These are phyloP conservation scores for Harpegnathos saltator DNA, from an alignment of 1,140 invertebrate genomes.

Conservation along the genomic window DNA sequence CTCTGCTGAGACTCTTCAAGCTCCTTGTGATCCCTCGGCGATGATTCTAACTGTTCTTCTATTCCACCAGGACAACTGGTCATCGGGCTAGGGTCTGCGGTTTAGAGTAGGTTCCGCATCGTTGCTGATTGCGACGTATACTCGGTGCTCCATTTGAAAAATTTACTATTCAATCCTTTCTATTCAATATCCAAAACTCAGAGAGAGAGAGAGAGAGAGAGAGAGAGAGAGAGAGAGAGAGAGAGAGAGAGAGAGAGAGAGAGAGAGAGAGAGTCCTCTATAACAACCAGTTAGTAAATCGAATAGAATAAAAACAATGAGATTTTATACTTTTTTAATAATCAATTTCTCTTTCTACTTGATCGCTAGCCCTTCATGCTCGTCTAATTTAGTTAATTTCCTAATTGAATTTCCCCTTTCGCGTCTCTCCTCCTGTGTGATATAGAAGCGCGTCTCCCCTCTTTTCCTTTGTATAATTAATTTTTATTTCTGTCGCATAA, in stretches of 20 bases:
- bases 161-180: neutral
- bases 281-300: constrained; percentile 7
- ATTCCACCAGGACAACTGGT: neutral
- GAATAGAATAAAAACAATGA: neutral
- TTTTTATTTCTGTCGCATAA: neutral
- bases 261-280: neutral
- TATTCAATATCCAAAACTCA: constrained; percentile 10
- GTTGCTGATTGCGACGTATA: constrained; percentile 5
- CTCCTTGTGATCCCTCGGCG: neutral
- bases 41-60: neutral
- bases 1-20: neutral
- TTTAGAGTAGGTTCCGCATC: constrained; percentile 37
- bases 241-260: no score
- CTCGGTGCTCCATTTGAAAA: constrained; percentile 21
- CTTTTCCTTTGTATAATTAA: neutral
- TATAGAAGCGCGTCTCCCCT: neutral
- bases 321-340: constrained; percentile 5
- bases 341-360: neutral
- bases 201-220: neutral
- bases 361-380: neutral
- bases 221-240: no score
- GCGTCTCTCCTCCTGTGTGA: no score
- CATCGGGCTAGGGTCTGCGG: constrained; percentile 8
- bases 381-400: neutral
- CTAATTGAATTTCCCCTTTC: neutral